A percentile compares a stretch with the other conserved stretches of the same genome.
phyloP scores from a whole-genome alignment of 2,113 vertebrate species.

The Dascyllus trimaculatus region DNA sequence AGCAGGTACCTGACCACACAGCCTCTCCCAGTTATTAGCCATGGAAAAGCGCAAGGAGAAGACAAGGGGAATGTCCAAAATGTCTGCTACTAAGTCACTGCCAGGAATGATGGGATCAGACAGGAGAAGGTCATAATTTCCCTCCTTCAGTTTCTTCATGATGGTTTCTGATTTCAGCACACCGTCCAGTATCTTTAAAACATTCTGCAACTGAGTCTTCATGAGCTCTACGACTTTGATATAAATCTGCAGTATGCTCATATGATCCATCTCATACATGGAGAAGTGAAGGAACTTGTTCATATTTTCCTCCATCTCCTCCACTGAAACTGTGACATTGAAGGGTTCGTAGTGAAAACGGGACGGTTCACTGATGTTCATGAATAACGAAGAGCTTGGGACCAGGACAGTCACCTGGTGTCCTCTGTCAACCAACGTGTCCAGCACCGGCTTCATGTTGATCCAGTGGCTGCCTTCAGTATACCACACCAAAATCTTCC shows the following conservation, averaged over 20 bases:
- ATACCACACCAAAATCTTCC: constrained; percentile 85
- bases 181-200: constrained; percentile 62
- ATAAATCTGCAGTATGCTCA: constrained; percentile 63
- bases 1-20: constrained; percentile 76
- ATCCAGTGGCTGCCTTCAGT: constrained; percentile 88
- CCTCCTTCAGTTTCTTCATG: constrained; percentile 74
- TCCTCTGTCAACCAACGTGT: constrained; percentile 71
- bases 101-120: constrained; percentile 71
- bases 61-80: constrained; percentile 77
- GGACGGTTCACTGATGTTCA: constrained; percentile 60
- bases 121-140: constrained; percentile 78
- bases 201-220: not conserved
- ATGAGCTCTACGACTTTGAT: constrained; percentile 40
- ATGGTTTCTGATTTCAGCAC: constrained; percentile 72
- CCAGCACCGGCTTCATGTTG: constrained; percentile 82
- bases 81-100: constrained; percentile 79
- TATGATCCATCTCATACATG: constrained; percentile 70
- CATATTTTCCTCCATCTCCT: constrained; percentile 40
- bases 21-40: constrained; percentile 69
- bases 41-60: constrained; percentile 75
- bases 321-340: constrained; percentile 36
- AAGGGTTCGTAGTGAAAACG: constrained; percentile 67
- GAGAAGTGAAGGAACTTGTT: constrained; percentile 61
- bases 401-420: constrained; percentile 83
- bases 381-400: constrained; percentile 21